A percentile compares a stretch with the other conserved stretches of the same genome.
Conservation (phyloP, 2,888 invertebrate species). For the Strigamia maritima region DNA sequence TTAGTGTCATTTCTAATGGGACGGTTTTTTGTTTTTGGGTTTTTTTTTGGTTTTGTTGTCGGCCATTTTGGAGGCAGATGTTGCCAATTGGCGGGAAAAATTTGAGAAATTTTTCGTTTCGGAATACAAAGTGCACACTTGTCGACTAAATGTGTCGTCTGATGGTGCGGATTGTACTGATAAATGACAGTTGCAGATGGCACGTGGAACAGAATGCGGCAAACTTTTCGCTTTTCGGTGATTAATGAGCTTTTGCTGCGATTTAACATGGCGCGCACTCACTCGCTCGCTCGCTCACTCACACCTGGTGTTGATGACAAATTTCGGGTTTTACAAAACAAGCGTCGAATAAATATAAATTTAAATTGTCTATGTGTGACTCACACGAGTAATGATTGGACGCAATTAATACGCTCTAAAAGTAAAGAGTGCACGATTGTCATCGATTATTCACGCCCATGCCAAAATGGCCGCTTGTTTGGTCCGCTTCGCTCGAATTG, state of each 20-base stretch:
- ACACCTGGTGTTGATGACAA: constrained; percentile 15
- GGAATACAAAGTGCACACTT: constrained; percentile 18
- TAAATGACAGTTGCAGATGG: constrained; percentile 8
- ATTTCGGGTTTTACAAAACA: neutral
- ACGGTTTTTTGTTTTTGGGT: neutral
- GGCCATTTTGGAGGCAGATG: neutral
- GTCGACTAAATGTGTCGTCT: constrained; percentile 18
- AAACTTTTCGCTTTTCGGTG: neutral
- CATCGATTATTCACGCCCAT: neutral
- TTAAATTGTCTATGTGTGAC: neutral
- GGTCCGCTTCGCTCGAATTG: neutral
- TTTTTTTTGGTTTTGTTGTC: neutral
- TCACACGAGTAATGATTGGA: neutral
- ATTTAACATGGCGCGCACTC: neutral
- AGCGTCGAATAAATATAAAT: neutral
- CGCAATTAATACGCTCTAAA: neutral
- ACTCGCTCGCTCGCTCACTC: neutral
- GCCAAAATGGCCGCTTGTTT: neutral
- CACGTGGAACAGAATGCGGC: neutral
- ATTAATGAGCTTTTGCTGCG: neutral
- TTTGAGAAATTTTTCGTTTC: neutral
- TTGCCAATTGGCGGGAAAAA: neutral
- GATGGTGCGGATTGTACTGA: constrained; percentile 2
- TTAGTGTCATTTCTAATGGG: neutral
- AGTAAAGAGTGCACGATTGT: neutral